Evolutionary conservation across 37 sponge, comb jelly and placozoan genomes (phyloP).

Genomic region (Axinella damicornis): DNA sequence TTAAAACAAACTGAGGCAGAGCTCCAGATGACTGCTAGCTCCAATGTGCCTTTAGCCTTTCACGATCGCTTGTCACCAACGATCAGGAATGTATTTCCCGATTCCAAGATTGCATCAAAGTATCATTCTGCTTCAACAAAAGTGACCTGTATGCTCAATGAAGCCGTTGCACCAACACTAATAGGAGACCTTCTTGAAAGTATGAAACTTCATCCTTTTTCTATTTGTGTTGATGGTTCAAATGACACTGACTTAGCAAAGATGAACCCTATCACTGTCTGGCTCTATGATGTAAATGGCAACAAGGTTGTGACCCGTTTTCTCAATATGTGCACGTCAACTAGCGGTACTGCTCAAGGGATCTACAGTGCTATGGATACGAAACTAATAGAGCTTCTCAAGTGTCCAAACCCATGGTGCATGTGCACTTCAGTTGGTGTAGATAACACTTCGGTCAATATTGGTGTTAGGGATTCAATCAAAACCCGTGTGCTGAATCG

Average conservation of each 20-base stretch:
- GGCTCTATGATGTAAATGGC: conserved; percentile 32
- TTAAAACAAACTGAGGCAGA: too few relatives aligned
- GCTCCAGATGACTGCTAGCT: too few relatives aligned
- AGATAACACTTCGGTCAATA: too few relatives aligned
- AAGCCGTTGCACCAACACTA: conserved; percentile 50
- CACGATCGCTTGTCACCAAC: too few relatives aligned
- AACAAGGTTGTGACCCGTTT: conserved; percentile 37
- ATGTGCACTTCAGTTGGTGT: too few relatives aligned
- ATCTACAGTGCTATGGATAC: too few relatives aligned
- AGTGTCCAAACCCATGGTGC: too few relatives aligned
- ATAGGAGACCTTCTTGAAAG: not conserved
- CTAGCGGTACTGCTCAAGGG: conserved; percentile 31
- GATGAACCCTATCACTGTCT: conserved; percentile 70
- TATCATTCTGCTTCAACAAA: conserved; percentile 65
- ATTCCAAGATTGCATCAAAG: conserved; percentile 40
- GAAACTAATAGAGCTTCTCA: too few relatives aligned
- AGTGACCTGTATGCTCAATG: conserved; percentile 71
- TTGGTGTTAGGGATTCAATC: conserved; percentile 59
- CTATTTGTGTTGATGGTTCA: conserved; percentile 55
- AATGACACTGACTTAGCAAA: conserved; percentile 58
- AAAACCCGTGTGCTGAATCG: conserved; percentile 43
- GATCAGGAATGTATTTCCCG: conserved; percentile 35
- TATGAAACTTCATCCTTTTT: conserved; percentile 51
- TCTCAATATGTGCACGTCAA: conserved; percentile 71
- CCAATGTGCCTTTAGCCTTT: too few relatives aligned